Evolutionary conservation across 1,140 invertebrate species (phyloP), one percentile per base, ranked within the genome.

Genomic region (Notospermus geniculatus): DNA sequence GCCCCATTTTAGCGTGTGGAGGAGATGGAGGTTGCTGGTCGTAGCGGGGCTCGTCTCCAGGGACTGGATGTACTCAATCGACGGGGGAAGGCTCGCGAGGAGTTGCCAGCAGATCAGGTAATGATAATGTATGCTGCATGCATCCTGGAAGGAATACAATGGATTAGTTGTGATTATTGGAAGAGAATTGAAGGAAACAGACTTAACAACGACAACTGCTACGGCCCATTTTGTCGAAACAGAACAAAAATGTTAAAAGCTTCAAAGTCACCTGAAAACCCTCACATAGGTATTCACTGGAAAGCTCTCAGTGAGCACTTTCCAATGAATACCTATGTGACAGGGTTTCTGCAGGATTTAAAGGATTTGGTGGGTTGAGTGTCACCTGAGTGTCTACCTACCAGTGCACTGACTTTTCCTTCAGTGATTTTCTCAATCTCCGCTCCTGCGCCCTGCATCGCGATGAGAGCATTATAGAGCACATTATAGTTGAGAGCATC

Each of bases 71-170:
- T 91, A 92, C 7, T 88, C 86, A 0, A 91, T 89, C 0, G 93
- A 94, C 0, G 94, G 93, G 2, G 94, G 93, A 73, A 97, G 76
- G 68, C 89, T 86, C 11, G 90, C 82, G 41, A 93, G 77, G 36
- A 93, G 82, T 62, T 90, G 87, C 91, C 91, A 95, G 66, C 87
- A 87, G 50, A 92, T 87, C 46, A 88, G 89, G 71, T 96, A 94
- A 74, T 93, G 94, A 80, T 96, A 97, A 68, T 97, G 91, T 60
- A 92, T 88, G 2, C 91, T 88, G 70, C 91, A 91, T 0, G 92
- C 76, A 32, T 88, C 89, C 88, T 86, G 56, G 19, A 65, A 23
- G n/a, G 25, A 50, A 50, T 4, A 7, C 25, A 50, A 50, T 9
- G 46, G 4, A 36, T 36, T 36, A 36, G 15, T 36, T 36, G n/a